Base-by-base conservation (phyloP, 2,113 vertebrate genomes). In the Mirza zaza region DNA sequence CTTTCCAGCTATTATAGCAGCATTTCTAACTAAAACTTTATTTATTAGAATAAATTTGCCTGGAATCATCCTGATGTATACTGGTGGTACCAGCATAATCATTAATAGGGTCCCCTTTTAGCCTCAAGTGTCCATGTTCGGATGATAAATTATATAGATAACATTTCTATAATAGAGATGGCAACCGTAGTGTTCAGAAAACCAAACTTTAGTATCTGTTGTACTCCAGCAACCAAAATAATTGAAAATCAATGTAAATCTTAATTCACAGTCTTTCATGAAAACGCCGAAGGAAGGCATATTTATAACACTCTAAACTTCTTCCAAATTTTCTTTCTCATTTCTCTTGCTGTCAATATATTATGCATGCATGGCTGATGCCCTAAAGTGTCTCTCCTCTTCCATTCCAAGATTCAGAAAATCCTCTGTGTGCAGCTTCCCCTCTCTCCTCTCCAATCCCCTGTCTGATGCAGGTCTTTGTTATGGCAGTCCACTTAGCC, bases 161-260 rank as follows among this genome's bases (percentile, higher is more conserved):
- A 52, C 39, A 57, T 92, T 97, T 95, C 76, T 87, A 25, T 71
- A 83, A 81, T 23, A 32, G 50, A 89, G 42, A 63, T 17, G 36
- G 32, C 79, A 73, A 76, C 42, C 68, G 34, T 80, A 39, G 55
- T 52, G n/a, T 65, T 87, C 42, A 95, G 57, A 48, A 95, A 94
- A 94, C 42, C 79, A 93, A 84, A 14, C 59, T 75, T 89, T 36
- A 87, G 42, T 90, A 80, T 83, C 63, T 90, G 84, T 95, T 15
- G 29, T 81, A 87, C 65, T 68, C n/a, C 70, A 92, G 84, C 23
- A 90, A 90, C 57, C 50, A 94, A 90, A 97, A 87, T 94, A 87
- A 96, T 39, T 85, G 94, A 96, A 97, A 97, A 96, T 88, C 93
- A 90, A 85, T 91, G 68, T 65, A 88, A 97, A 90, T 96, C 87